Conservation (phyloP, 1,140 invertebrate genomes). For the Lasioglossum albipes region DNA sequence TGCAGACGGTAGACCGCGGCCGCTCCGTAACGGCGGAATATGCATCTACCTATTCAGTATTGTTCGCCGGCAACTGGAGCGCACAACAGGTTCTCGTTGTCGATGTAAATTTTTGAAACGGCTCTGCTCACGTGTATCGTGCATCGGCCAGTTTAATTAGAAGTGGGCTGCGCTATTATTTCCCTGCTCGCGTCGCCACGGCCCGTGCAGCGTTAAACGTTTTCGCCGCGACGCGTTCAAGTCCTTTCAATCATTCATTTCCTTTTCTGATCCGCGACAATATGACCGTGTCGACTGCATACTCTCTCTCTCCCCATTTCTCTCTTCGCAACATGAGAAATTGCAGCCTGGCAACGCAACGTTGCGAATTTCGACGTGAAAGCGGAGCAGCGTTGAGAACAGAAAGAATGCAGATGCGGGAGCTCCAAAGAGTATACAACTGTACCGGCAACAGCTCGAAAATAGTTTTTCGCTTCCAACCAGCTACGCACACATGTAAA, state of each 20-base stretch:
- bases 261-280: slow-evolving; percentile 39
- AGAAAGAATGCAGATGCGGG: background rate
- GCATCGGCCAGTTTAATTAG: slow-evolving; percentile 40
- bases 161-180: slow-evolving; percentile 28
- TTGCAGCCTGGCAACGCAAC: slow-evolving; percentile 7
- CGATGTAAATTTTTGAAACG: slow-evolving; percentile 56
- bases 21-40: slow-evolving; percentile 10
- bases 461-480: background rate
- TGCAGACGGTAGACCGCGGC: background rate
- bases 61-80: slow-evolving; percentile 4
- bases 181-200: background rate
- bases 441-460: background rate
- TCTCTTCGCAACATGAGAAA: slow-evolving; percentile 24
- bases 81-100: slow-evolving; percentile 18
- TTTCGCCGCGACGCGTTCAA: slow-evolving; percentile 41
- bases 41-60: slow-evolving; percentile 11
- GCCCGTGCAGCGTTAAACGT: slow-evolving; percentile 16
- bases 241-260: slow-evolving; percentile 47
- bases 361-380: slow-evolving; percentile 8
- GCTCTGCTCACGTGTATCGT: slow-evolving; percentile 9
- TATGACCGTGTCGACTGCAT: background rate
- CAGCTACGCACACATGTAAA: background rate
- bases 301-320: background rate
- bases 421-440: background rate
- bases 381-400: background rate